These are phyloP conservation scores for Tetragnatha montana DNA, from an alignment of 2,888 invertebrate species.

Conservation along the genomic window DNA sequence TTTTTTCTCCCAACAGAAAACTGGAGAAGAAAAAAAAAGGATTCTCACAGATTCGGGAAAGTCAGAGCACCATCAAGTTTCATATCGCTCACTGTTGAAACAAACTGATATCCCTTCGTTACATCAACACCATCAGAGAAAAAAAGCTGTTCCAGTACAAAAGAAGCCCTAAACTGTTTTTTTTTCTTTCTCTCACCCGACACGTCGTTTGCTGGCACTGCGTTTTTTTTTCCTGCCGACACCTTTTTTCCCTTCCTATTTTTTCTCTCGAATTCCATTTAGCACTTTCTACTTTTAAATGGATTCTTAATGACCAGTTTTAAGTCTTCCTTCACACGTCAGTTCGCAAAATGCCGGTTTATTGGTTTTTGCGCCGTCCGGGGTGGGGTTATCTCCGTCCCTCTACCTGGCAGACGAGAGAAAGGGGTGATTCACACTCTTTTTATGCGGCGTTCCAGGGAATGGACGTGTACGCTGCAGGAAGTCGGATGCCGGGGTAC, in stretches of 20 bases:
- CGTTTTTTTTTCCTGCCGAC: conserved; percentile 36
- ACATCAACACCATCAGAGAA: not conserved
- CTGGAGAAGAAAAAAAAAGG: not conserved
- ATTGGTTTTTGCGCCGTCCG: conserved; percentile 39
- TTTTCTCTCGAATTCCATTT: conserved; percentile 66
- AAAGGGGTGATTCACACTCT: conserved; percentile 24
- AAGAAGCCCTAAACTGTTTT: conserved; percentile 55
- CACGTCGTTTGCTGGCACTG: conserved; percentile 18
- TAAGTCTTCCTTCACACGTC: conserved; percentile 66
- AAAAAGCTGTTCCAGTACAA: conserved; percentile 16
- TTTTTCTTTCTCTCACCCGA: conserved; percentile 15
- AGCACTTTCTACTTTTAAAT: conserved; percentile 69
- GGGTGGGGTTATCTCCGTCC: not conserved
- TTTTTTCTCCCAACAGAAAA: not conserved
- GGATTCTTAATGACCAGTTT: conserved; percentile 68
- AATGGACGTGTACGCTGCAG: conserved; percentile 15
- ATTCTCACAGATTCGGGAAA: not conserved
- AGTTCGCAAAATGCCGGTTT: conserved; percentile 46
- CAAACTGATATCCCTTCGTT: conserved; percentile 39
- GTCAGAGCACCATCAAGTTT: not conserved
- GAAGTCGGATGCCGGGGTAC: not conserved
- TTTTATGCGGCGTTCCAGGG: not conserved
- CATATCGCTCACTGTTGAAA: not conserved
- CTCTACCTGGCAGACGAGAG: not conserved
- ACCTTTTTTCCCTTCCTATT: conserved; percentile 1